phyloP scores from a whole-genome alignment of 1,140 invertebrate species.

The Telenomus remus region DNA sequence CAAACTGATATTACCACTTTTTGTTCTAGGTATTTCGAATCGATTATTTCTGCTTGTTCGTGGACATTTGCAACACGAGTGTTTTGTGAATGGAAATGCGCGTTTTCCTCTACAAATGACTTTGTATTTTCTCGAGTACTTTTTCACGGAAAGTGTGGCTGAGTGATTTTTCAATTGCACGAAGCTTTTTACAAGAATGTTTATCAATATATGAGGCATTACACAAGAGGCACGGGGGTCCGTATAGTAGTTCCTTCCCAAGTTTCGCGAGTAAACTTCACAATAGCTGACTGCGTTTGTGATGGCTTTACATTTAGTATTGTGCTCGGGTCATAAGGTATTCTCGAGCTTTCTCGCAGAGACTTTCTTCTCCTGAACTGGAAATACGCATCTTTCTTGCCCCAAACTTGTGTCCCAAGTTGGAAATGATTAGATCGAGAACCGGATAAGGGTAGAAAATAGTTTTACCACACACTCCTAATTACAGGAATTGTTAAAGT shows the following conservation, averaged over 20 bases:
- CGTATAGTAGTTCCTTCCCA: conserved; percentile 19
- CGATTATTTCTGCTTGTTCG: no score
- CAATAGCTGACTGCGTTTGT: conserved; percentile 42
- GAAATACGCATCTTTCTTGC: conserved; percentile 46
- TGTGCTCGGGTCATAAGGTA: conserved; percentile 41
- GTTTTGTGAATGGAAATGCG: no score
- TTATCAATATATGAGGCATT: conserved; percentile 37
- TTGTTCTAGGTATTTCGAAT: no score
- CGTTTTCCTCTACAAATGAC: no score
- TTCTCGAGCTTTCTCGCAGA: conserved; percentile 19
- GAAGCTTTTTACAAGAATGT: conserved; percentile 6
- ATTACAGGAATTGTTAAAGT: conserved; percentile 35
- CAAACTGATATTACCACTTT: no score
- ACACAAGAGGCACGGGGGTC: conserved; percentile 20
- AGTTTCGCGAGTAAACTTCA: conserved; percentile 39
- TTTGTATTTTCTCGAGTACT: no score
- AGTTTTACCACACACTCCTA: conserved; percentile 34
- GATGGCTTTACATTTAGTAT: conserved; percentile 46
- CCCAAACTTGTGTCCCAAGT: conserved; percentile 36
- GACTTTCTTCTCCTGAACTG: conserved; percentile 29
- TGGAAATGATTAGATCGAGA: conserved; percentile 43
- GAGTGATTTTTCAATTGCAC: background rate
- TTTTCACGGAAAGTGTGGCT: background rate
- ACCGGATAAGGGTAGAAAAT: conserved; percentile 33
- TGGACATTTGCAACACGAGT: no score